Conservation (phyloP, 92 coral and sea anemone genomes). For the Phenganax stokvisi region DNA sequence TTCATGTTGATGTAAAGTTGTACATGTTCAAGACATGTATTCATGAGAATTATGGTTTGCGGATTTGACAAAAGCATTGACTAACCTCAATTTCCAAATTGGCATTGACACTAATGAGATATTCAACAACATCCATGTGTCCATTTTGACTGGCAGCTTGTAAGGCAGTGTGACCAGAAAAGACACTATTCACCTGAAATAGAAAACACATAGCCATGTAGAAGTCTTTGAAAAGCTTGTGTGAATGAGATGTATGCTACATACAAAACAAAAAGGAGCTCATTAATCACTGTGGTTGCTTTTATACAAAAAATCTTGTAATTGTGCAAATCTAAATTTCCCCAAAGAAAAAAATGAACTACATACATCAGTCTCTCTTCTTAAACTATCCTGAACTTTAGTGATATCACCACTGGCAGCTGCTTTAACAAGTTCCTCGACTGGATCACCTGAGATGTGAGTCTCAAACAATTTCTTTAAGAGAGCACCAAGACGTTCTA, state of each 20-base stretch:
- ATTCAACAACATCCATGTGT: conserved; percentile 78
- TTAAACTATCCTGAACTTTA: conserved; percentile 66
- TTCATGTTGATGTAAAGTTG: background rate
- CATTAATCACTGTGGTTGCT: no score
- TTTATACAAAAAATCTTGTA: background rate
- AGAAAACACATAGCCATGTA: background rate
- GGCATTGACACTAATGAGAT: conserved; percentile 61
- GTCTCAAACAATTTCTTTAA: conserved; percentile 95
- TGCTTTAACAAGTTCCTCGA: conserved; percentile 94
- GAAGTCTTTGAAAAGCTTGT: background rate
- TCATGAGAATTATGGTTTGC: background rate
- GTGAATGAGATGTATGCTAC: no score
- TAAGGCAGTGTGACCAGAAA: conserved; percentile 97
- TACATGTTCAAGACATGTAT: no score
- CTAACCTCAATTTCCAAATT: conserved; percentile 90
- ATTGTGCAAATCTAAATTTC: background rate
- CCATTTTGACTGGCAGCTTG: conserved; percentile 99
- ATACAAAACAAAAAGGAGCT: no score
- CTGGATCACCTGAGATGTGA: conserved; percentile 91
- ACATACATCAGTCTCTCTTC: conserved; percentile 79
- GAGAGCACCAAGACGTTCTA: conserved; percentile 82
- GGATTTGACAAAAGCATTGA: background rate
- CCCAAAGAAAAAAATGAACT: background rate
- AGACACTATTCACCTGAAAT: conserved; percentile 81
- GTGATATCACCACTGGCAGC: conserved; percentile 93